Conservation (phyloP, 1,140 invertebrate genomes). For the Maniola jurtina region DNA sequence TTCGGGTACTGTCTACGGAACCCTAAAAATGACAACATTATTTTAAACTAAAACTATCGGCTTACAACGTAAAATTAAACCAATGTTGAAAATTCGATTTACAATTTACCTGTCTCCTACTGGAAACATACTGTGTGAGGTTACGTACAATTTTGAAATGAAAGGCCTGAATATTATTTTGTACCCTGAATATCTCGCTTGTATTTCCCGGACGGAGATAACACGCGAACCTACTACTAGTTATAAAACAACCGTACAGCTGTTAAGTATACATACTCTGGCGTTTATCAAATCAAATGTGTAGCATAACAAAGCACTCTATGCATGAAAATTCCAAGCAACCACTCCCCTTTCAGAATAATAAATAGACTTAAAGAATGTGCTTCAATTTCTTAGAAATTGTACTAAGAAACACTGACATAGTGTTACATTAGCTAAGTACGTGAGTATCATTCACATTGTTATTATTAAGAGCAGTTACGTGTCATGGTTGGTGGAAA, state of each 20-base stretch:
- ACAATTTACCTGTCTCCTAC: no score
- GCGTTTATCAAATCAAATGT: conserved; percentile 21
- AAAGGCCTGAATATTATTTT: background rate
- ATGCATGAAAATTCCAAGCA: conserved; percentile 34
- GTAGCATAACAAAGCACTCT: conserved; percentile 13
- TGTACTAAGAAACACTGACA: conserved; percentile 33
- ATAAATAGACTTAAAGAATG: conserved; percentile 39
- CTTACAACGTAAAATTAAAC: no score
- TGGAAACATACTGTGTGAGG: no score
- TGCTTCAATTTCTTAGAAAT: conserved; percentile 42
- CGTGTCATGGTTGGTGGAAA: conserved; percentile 31
- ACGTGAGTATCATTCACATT: conserved; percentile 59
- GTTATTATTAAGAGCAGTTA: conserved; percentile 47
- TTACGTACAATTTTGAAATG: background rate
- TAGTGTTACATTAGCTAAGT: conserved; percentile 56
- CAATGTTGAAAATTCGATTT: no score
- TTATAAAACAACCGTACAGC: no score
- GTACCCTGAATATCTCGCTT: background rate
- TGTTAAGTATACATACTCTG: background rate
- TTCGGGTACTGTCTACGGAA: no score
- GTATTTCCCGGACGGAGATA: background rate
- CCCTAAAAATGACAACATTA: no score
- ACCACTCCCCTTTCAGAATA: conserved; percentile 35
- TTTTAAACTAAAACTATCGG: no score
- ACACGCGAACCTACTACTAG: no score